These are phyloP conservation scores for Tarsius wallacei DNA, from an alignment of 2,797 vertebrate genomes.

Conservation along the genomic window DNA sequence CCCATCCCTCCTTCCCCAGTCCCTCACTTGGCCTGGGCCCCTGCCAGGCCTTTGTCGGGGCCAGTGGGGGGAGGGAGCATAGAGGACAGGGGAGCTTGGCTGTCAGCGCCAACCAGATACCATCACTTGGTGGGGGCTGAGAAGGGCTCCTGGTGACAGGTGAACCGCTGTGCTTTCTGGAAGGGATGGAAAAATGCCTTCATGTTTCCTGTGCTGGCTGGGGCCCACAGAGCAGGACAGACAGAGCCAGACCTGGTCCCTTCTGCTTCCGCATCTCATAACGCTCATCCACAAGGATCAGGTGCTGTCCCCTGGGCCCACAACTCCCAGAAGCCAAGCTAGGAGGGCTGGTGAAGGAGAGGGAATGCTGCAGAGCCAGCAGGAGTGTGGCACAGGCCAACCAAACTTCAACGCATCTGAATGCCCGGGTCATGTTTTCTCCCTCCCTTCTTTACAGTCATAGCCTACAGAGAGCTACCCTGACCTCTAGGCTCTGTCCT, in stretches of 20 bases:
- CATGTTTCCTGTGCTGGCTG: too few species aligned
- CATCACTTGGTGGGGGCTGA: conserved; percentile 57
- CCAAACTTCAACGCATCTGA: background rate
- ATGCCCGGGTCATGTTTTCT: background rate
- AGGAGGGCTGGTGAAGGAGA: background rate
- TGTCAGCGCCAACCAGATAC: background rate
- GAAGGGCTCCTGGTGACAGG: background rate
- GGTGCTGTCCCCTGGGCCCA: background rate
- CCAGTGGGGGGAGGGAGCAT: background rate
- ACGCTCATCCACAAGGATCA: rapidly evolving
- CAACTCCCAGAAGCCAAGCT: background rate
- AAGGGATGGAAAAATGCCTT: background rate
- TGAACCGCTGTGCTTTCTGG: background rate
- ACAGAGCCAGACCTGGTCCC: background rate
- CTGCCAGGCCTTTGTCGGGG: background rate
- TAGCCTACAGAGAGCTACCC: rapidly evolving
- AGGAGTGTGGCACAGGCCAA: background rate
- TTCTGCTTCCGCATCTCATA: background rate
- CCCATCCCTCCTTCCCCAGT: background rate
- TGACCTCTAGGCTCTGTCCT: background rate
- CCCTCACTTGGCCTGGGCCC: conserved; percentile 51
- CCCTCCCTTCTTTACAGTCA: background rate
- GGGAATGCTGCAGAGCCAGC: too few species aligned
- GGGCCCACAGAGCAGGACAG: background rate
- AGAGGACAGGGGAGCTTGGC: background rate